Base-by-base conservation (phyloP, 1,140 invertebrate genomes). In the Doryteuthis pealeii region DNA sequence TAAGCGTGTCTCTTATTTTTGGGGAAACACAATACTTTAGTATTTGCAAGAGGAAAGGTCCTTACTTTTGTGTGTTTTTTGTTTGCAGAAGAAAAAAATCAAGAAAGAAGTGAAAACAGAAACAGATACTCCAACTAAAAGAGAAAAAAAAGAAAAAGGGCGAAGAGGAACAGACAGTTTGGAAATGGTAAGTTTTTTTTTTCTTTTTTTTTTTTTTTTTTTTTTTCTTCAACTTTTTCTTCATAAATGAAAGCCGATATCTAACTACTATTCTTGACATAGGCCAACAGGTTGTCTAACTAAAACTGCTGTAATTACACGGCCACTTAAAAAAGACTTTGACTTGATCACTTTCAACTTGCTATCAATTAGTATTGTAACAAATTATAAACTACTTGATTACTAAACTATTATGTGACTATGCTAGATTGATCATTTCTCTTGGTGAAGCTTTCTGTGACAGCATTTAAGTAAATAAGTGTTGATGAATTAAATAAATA, bases 51-150 rank as follows among this genome's bases (percentile, higher is more conserved):
- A 5, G 10, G 22, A 6, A n/a, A 12, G 6, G 3, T 5, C 26
- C 18, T 15, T 2, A 12, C 18, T 2, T 62, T 62, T 62, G 0
- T 74, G 35, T n/a, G 18, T 18, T 28, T 1, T 18, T 40, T 66
- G n/a, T 30, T 72, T 72, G 14, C 30, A 78, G 70, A 80, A 81
- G 58, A 78, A 81, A 74, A 80, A 79, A 66, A 76, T 77, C 49
- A 76, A 79, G 66, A 62, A 70, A 1, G 75, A 78, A 65, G 35
- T 73, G 58, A 71, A 77, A 54, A 26, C 43, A 26, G 67, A 58
- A 32, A 32, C 43, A 62, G 71, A 74, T 14, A 74, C 70, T 45
- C 18, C 67, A 49, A 35, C 32, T 26, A 71, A 72, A 32, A 77
- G 66, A 54, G 69, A 71, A 18, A 71, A 74, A 45, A 18, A 71